Evolutionary conservation across 2,888 invertebrate genomes (phyloP).

Genomic region (Ectropis crepuscularia): DNA sequence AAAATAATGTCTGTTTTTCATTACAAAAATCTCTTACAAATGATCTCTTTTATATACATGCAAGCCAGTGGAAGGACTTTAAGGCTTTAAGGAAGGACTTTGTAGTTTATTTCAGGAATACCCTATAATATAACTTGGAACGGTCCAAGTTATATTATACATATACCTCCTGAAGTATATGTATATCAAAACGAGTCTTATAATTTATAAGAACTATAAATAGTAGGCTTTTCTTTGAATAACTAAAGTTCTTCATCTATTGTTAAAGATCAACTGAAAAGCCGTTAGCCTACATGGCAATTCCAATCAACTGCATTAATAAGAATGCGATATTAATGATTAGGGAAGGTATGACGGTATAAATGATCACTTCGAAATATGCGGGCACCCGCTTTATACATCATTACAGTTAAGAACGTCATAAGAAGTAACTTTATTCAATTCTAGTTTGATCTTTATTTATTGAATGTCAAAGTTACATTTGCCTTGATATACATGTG

Average conservation of each 20-base stretch:
- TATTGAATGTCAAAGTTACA: slow-evolving; percentile 24
- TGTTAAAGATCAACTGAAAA: slow-evolving; percentile 39
- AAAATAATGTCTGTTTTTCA: no score
- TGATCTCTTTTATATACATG: no score
- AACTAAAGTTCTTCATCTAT: neutral
- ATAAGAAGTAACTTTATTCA: slow-evolving; percentile 27
- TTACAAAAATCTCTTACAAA: no score
- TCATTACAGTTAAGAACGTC: slow-evolving; percentile 40
- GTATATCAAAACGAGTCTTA: no score
- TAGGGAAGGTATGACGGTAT: slow-evolving; percentile 76
- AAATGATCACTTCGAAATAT: slow-evolving; percentile 65
- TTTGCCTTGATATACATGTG: slow-evolving; percentile 18
- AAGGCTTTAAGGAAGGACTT: no score
- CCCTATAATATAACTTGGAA: no score
- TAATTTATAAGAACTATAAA: no score
- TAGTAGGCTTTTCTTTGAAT: no score
- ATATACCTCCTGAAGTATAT: no score
- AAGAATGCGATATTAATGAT: slow-evolving; percentile 76
- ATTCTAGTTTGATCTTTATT: slow-evolving; percentile 1
- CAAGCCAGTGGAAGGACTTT: no score
- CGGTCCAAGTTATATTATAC: no score
- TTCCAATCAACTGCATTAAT: slow-evolving; percentile 72
- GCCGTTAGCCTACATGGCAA: slow-evolving; percentile 78
- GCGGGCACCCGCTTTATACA: slow-evolving; percentile 75
- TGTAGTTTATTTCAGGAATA: no score